Conservation (phyloP, 37 sponge, comb jelly and placozoan species). For the Spongilla lacustris region DNA sequence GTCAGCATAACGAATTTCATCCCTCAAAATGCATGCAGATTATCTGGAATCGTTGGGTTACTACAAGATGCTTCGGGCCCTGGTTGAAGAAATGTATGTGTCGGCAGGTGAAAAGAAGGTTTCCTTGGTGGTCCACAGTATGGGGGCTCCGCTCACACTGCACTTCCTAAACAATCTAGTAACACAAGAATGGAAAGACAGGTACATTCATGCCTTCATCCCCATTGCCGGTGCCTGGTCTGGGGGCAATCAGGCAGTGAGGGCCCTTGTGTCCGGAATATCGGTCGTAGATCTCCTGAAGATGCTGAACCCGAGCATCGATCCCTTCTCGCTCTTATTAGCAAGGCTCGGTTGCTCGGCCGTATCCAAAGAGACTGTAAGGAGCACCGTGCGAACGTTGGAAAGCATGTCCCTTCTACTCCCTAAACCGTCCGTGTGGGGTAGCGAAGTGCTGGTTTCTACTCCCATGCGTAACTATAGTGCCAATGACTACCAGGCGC, state of each 20-base stretch:
- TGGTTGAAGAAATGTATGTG: constrained; percentile 46
- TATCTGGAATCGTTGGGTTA: constrained; percentile 4
- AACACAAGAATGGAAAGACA: constrained; percentile 57
- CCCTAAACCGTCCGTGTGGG: constrained; percentile 8
- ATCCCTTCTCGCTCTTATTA: not conserved
- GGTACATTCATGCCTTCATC: constrained; percentile 54
- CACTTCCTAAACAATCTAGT: constrained; percentile 58
- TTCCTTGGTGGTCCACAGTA: constrained; percentile 54
- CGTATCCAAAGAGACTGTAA: too few species aligned
- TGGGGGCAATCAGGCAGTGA: not conserved
- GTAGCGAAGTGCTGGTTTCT: constrained; percentile 9
- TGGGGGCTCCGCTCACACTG: constrained; percentile 42
- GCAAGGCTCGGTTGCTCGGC: not conserved
- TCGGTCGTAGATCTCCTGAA: not conserved
- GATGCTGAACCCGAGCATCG: not conserved
- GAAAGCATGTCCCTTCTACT: not conserved
- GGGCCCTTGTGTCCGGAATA: not conserved
- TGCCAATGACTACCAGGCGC: constrained; percentile 46
- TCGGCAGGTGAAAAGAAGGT: constrained; percentile 3
- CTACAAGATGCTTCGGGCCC: constrained; percentile 14
- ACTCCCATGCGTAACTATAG: constrained; percentile 64
- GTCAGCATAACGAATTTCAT: too few species aligned
- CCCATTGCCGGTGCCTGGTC: constrained; percentile 54
- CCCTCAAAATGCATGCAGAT: too few species aligned
- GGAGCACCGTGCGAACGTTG: not conserved